Evolutionary conservation across 2,113 vertebrate species (phyloP).

Genomic region (Microcebus lehilahytsara): DNA sequence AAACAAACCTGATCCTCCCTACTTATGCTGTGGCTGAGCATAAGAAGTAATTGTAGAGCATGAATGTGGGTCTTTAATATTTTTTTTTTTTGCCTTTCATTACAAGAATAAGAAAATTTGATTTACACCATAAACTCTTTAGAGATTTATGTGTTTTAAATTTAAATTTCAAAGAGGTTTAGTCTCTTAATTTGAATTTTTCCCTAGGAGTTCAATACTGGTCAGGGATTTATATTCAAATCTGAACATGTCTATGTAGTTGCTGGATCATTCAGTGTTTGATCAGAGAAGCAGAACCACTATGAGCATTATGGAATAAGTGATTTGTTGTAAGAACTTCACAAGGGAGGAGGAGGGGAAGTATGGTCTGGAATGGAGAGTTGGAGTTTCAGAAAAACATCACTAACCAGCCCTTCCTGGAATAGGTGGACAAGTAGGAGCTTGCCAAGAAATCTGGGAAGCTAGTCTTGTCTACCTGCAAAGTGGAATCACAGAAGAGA

Average conservation of each 20-base stretch:
- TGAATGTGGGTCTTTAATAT: not conserved
- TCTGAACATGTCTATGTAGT: not conserved
- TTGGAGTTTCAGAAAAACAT: not conserved
- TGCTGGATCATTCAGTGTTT: not conserved
- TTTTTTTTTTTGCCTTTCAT: not conserved
- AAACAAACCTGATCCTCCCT: not conserved
- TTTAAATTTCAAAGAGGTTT: not conserved
- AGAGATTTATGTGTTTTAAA: not conserved
- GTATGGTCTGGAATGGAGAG: not conserved
- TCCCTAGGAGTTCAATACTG: not conserved
- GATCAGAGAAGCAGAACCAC: not conserved
- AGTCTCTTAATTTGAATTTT: not conserved
- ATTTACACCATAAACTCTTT: not conserved
- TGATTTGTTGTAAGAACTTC: not conserved
- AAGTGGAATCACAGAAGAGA: not conserved
- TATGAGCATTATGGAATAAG: not conserved
- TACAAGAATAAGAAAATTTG: not conserved
- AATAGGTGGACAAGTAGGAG: not conserved
- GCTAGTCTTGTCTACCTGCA: not conserved
- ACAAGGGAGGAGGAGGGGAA: not conserved
- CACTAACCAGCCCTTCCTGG: rapidly evolving
- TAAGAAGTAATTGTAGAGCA: no score
- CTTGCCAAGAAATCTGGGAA: not conserved
- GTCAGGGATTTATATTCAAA: not conserved
- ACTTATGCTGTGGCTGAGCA: no score